These are phyloP conservation scores for Campoplex capitator DNA, from an alignment of 2,888 invertebrate genomes.

Conservation along the genomic window DNA sequence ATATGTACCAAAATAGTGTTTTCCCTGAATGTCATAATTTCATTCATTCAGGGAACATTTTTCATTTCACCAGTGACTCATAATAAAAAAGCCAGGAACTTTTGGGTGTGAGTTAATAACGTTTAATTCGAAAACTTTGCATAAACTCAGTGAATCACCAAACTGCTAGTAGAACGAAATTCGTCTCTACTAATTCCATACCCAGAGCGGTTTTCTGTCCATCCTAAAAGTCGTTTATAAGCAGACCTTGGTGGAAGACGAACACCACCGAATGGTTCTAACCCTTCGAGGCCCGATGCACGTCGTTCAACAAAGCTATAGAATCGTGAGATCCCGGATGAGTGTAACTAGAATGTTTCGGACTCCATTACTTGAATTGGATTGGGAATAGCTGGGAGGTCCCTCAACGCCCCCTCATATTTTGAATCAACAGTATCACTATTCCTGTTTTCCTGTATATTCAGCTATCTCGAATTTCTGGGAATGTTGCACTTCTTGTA, in stretches of 20 bases:
- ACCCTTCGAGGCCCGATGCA: conserved; percentile 48
- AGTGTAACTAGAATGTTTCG: conserved; percentile 76
- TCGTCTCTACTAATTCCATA: conserved; percentile 14
- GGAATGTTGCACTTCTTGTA: conserved; percentile 7
- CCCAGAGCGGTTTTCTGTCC: conserved; percentile 25
- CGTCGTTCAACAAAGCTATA: conserved; percentile 45
- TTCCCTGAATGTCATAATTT: not conserved
- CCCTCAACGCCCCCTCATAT: conserved; percentile 81
- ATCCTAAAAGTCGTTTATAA: conserved; percentile 53
- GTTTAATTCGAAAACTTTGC: not conserved
- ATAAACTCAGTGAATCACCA: conserved; percentile 12
- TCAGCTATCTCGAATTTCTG: conserved; percentile 11
- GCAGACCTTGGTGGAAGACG: conserved; percentile 54
- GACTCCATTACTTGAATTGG: conserved; percentile 83
- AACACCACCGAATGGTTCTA: conserved; percentile 32
- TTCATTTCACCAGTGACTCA: not conserved
- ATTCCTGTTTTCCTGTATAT: conserved; percentile 24
- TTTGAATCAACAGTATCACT: conserved; percentile 76
- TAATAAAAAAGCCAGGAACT: not conserved
- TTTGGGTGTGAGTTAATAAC: not conserved
- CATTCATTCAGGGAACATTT: not conserved
- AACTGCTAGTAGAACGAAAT: not conserved
- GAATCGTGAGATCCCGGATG: conserved; percentile 25
- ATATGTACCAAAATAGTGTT: not conserved
- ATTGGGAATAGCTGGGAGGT: conserved; percentile 81